Percentiles rank a stretch among this genome's conserved stretches.
phyloP scores from a whole-genome alignment of 2,888 invertebrate species.

The Plebejus melissa region DNA sequence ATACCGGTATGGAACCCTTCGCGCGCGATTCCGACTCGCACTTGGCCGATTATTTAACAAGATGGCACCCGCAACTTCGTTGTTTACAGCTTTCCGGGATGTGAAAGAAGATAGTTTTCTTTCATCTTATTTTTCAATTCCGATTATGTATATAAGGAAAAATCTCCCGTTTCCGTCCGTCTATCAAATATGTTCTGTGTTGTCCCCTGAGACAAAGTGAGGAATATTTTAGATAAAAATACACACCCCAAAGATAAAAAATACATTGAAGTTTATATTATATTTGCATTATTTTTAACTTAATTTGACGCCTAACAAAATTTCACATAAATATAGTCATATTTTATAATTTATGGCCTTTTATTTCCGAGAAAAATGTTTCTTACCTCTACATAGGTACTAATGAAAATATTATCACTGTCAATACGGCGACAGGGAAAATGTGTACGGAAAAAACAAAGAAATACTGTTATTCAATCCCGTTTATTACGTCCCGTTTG shows the following conservation, averaged over 20 bases:
- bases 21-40: too few species aligned
- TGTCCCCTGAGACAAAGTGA: background rate
- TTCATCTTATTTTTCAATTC: background rate
- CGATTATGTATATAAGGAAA: background rate
- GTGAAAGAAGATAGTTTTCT: background rate
- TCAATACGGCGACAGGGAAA: conserved; percentile 5
- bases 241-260: background rate
- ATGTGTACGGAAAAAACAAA: background rate
- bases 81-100: background rate
- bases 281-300: too few species aligned
- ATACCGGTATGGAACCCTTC: too few species aligned
- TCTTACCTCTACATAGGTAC: background rate
- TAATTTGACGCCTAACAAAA: too few species aligned
- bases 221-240: background rate
- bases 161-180: background rate
- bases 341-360: background rate
- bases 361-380: background rate
- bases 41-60: too few species aligned
- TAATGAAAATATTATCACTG: conserved; percentile 11
- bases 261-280: background rate
- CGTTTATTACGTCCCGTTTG: conserved; percentile 21
- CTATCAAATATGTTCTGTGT: background rate
- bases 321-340: too few species aligned
- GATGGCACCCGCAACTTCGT: too few species aligned
- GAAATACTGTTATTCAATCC: conserved; percentile 19